Conservation (phyloP, 2,113 vertebrate genomes). For the Sylvia atricapilla region DNA sequence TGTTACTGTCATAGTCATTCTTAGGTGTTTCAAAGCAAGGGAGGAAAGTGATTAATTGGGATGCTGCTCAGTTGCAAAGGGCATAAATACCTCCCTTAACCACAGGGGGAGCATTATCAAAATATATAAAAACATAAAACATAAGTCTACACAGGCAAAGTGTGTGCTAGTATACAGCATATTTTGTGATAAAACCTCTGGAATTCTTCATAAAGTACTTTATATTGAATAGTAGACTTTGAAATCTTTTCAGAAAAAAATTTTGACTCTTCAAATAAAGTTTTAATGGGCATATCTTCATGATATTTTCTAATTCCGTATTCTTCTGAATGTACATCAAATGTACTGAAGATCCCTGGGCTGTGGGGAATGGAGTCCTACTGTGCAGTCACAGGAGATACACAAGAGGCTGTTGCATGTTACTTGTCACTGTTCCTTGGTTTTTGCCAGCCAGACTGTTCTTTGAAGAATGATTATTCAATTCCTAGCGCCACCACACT, state of each 20-base stretch:
- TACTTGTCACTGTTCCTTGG: neutral
- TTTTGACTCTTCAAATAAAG: neutral
- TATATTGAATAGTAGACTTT: neutral
- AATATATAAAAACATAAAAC: neutral
- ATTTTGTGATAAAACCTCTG: neutral
- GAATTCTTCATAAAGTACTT: neutral
- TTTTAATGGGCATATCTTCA: neutral
- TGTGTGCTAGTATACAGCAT: neutral
- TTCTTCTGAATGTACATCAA: neutral
- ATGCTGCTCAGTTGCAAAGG: neutral
- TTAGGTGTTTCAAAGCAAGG: constrained; percentile 2
- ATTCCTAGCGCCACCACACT: neutral
- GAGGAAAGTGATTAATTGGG: neutral
- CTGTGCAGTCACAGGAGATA: neutral
- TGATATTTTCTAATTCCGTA: neutral
- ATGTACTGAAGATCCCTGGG: neutral
- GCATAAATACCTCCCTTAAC: neutral
- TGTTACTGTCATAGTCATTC: neutral
- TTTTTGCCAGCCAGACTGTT: neutral
- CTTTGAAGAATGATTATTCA: neutral
- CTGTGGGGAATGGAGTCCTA: neutral
- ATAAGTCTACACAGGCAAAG: neutral
- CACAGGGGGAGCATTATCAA: neutral
- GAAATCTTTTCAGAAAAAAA: neutral
- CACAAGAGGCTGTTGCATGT: neutral